Evolutionary conservation across 2,797 vertebrate species (phyloP), one percentile per base, ranked within the genome.

Genomic region (Myotis findleyi): DNA sequence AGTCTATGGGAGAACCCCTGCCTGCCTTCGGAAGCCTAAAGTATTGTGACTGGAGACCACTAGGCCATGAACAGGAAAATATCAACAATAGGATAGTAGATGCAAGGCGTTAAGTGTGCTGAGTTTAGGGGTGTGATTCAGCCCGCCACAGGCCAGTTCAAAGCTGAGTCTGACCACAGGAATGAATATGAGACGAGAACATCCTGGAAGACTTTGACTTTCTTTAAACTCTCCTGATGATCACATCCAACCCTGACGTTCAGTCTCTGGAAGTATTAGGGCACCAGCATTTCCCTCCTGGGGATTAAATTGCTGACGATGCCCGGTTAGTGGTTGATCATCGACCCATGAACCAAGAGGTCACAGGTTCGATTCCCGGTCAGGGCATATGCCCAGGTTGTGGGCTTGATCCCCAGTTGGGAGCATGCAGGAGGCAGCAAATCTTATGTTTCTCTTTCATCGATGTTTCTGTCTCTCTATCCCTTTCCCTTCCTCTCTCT

Each of bases 81-180:
- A 75, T 4, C 41, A 53, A 23, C 16, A 36, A 20, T 2, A 27
- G 25, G 51, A 49, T 44, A 57, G 30, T 5, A 41, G 66, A 51
- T n/a, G n/a, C 16, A 36, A 55, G 76, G 10, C 23, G 6, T 55
- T 33, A 77, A 87, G 68, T 72, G 72, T 80, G 36, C 44, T 25
- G 76, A 53, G 17, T 64, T 64, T 49, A 12, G 23, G 69, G 27
- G 53, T 47, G 14, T 69, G 81, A 64, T 93, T 95, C 71, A 87
- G 44, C 27, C 76, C 16, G 2, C 12, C 17, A 9, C 41, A 68
- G 53, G 73, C 69, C 72, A 85, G 76, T 79, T 95, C 38, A 33
- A 84, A 90, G 72, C 36, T 36, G 21, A 71, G 36, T 72, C 30
- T 84, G 66, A 87, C 59, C 76, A 90, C 72, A 92, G 85, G 75